Base-by-base conservation (phyloP, 2,113 vertebrate genomes). In the Oriolus oriolus region DNA sequence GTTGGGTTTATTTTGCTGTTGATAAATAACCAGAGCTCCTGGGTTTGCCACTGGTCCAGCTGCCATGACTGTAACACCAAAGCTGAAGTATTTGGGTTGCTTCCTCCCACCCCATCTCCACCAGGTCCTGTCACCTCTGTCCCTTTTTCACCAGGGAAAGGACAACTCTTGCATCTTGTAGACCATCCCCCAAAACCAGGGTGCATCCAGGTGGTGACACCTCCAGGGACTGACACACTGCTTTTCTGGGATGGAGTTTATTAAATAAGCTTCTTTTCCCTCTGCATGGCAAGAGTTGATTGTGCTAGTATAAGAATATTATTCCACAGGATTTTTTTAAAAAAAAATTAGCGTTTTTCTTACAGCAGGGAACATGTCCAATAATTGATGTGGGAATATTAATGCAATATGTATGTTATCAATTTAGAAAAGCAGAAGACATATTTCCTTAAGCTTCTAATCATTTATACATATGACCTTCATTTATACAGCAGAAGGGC, bases 361-460 rank as follows among this genome's bases (percentile, higher is more conserved):
- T 96, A 57, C 68, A 95, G 79, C 53, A 70, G 80, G 89, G 93
- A 92, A 93, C 89, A 75, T 87, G 76, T 88, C 89, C 89, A 96
- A 5, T 96, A 96, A 97, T 87, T 95, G 94, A 94, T 93, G 79
- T 96, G 90, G 78, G 95, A 94, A 84, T 96, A 97, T 91, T 93
- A 96, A 94, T 86, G 82, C 87, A 96, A 74, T 84, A 59, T 92
- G 77, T 75, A 81, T 95, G 93, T 95, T 96, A 95, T 96, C 95
- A 96, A 89, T 96, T 96, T 93, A 93, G 92, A 95, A 93, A 94
- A 95, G 94, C 73, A 96, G 92, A 95, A 95, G 68, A 95, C 80
- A 57, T 91, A 96, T 95, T 95, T 97, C 95, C 94, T 97, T 95
- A 96, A 95, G 95, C 96, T 96, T 96, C 95, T 95, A 94, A 95